A percentile compares a stretch with the other conserved stretches of the same genome.
phyloP scores from a whole-genome alignment of 1,140 invertebrate species.

The Drosophila lacteicornis region DNA sequence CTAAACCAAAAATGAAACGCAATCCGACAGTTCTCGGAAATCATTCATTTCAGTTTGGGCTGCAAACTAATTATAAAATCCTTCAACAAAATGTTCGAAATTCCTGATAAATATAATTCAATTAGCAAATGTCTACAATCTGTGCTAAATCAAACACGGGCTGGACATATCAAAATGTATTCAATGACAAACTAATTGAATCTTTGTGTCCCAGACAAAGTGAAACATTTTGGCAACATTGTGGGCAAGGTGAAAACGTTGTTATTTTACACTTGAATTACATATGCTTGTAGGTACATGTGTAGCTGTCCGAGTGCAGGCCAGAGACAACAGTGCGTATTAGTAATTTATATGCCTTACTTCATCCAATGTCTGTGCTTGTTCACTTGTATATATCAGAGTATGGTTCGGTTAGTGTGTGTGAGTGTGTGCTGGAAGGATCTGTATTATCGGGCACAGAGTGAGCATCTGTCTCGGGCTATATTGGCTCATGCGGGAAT shows the following conservation, averaged over 20 bases:
- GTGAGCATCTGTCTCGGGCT: conserved; percentile 11
- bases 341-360: conserved; percentile 71
- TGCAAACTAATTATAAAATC: conserved; percentile 44
- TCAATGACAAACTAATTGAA: conserved; percentile 52
- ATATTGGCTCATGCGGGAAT: conserved; percentile 53
- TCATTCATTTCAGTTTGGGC: neutral
- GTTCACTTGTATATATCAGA: neutral
- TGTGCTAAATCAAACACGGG: conserved; percentile 38
- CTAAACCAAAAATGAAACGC: neutral
- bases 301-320: conserved; percentile 38
- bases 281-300: conserved; percentile 24
- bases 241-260: conserved; percentile 48
- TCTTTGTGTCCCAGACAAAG: conserved; percentile 38
- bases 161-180: conserved; percentile 34
- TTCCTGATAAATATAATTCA: conserved; percentile 53
- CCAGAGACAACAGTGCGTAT: conserved; percentile 70
- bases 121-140: conserved; percentile 52
- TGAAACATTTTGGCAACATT: conserved; percentile 46
- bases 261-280: conserved; percentile 55
- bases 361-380: conserved; percentile 27
- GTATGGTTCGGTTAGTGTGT: neutral
- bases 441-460: conserved; percentile 1
- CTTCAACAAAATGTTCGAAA: conserved; percentile 8
- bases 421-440: conserved; percentile 3
- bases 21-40: neutral